Evolutionary conservation across 2,113 vertebrate genomes (phyloP).

Genomic region (Centropristis striata): DNA sequence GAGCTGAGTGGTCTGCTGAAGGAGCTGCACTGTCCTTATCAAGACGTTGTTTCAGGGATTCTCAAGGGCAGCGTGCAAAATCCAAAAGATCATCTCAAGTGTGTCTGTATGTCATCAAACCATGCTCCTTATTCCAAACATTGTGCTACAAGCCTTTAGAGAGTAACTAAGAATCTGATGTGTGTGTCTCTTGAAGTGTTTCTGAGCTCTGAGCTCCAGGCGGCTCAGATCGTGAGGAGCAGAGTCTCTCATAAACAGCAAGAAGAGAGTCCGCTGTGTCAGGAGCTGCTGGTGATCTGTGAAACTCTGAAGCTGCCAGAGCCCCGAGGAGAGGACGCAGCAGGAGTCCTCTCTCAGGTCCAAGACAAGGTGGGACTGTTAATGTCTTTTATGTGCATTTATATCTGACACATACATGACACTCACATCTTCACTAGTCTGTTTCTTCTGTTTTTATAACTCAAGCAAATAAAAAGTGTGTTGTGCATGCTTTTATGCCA

Average conservation of each 20-base stretch:
- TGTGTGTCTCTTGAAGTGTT: slow-evolving; percentile 86
- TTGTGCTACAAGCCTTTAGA: neutral
- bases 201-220: slow-evolving; percentile 95
- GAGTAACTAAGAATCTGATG: neutral
- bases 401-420: neutral
- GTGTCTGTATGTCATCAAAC: slow-evolving; percentile 87
- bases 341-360: slow-evolving; percentile 82
- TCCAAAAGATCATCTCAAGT: slow-evolving; percentile 90
- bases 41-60: slow-evolving; percentile 86
- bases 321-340: slow-evolving; percentile 78
- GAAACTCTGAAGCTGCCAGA: slow-evolving; percentile 85
- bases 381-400: neutral
- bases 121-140: too few relatives aligned
- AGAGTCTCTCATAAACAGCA: slow-evolving; percentile 76
- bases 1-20: slow-evolving; percentile 93
- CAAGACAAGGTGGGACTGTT: slow-evolving; percentile 88
- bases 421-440: too few relatives aligned
- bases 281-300: slow-evolving; percentile 88
- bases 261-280: slow-evolving; percentile 78
- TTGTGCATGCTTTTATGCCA: neutral
- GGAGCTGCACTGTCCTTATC: slow-evolving; percentile 92
- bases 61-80: slow-evolving; percentile 85
- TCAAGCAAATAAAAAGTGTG: too few relatives aligned
- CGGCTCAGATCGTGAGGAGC: slow-evolving; percentile 89
- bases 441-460: too few relatives aligned